Percentiles rank a stretch among this genome's conserved stretches.
Conservation (phyloP, 2,797 vertebrate genomes). For the Mus spretus region DNA sequence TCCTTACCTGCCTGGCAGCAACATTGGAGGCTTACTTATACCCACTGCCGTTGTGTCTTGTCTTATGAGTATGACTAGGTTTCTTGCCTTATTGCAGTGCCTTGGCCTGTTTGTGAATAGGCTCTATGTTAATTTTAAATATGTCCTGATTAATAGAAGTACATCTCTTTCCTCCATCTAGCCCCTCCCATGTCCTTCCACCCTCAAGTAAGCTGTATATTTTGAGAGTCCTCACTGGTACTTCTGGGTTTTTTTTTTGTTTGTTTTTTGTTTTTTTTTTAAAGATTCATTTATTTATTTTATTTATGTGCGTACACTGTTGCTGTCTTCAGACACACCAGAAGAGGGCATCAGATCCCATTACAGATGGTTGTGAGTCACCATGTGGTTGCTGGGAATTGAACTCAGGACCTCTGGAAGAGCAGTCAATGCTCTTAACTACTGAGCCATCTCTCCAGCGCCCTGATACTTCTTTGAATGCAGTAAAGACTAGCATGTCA, state of each 20-base stretch:
- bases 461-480: neutral
- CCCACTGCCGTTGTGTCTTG: slow-evolving; percentile 12
- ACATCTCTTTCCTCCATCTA: neutral
- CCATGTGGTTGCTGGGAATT: no score
- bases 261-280: no score
- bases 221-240: neutral
- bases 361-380: no score
- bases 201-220: neutral
- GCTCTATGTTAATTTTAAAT: neutral
- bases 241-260: no score
- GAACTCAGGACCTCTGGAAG: no score
- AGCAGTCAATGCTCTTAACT: no score
- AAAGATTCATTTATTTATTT: no score
- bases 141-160: neutral
- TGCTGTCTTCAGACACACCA: no score
- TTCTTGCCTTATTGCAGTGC: neutral
- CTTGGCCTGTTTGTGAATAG: slow-evolving; percentile 15
- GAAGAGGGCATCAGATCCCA: no score
- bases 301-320: no score
- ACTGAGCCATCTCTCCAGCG: no score
- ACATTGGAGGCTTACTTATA: slow-evolving; percentile 18
- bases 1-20: neutral
- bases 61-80: neutral
- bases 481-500: neutral
- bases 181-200: neutral